Percentiles rank a stretch among this genome's conserved stretches.
Evolutionary conservation across 2,888 invertebrate genomes (phyloP).

Genomic region (Petrophora chlorosata): DNA sequence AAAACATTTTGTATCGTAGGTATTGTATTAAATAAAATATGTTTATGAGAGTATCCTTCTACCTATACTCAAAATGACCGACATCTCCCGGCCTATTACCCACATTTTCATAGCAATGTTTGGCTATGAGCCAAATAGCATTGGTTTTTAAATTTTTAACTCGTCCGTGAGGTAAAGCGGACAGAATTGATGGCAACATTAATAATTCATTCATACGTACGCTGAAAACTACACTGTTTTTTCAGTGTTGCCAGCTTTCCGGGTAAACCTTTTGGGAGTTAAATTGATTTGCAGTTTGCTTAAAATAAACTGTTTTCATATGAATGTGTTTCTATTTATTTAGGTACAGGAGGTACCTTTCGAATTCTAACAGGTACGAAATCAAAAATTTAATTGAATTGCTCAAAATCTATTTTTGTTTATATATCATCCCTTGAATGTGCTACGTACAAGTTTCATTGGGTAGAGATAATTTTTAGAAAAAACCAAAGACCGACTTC

Average conservation of each 20-base stretch:
- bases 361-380: too few species aligned
- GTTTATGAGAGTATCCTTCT: too few species aligned
- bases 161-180: constrained; percentile 47
- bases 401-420: too few species aligned
- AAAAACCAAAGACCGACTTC: too few species aligned
- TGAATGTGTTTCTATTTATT: too few species aligned
- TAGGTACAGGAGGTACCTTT: too few species aligned
- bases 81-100: constrained; percentile 1
- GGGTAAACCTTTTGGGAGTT: constrained; percentile 4
- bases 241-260: constrained; percentile 24
- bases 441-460: too few species aligned
- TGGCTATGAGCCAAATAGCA: constrained; percentile 68
- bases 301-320: not conserved
- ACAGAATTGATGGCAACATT: constrained; percentile 60
- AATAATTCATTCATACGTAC: constrained; percentile 51
- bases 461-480: too few species aligned
- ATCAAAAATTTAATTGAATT: too few species aligned
- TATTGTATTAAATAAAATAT: too few species aligned
- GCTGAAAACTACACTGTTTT: constrained; percentile 31
- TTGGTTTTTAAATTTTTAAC: constrained; percentile 70
- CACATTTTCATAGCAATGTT: constrained; percentile 39
- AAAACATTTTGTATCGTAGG: too few species aligned
- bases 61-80: not conserved
- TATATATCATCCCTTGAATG: too few species aligned
- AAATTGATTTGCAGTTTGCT: constrained; percentile 16